A percentile compares a stretch with the other conserved stretches of the same genome.
phyloP scores from a whole-genome alignment of 2,113 vertebrate species.

The Hyaena hyaena region DNA sequence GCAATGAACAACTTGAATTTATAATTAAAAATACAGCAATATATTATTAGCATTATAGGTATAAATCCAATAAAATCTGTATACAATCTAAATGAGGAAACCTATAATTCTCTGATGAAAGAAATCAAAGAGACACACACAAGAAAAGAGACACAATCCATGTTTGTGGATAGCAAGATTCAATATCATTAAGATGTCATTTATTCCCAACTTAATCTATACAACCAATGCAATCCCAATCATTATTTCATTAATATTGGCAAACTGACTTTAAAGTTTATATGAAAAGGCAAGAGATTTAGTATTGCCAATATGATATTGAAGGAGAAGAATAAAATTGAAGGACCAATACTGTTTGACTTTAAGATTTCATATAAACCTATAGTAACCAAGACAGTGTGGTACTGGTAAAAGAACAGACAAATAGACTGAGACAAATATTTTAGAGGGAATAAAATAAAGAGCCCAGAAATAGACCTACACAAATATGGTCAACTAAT shows the following conservation, averaged over 20 bases:
- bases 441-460: not conserved
- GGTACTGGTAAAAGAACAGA: not conserved
- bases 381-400: not conserved
- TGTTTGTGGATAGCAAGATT: not conserved
- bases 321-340: not conserved
- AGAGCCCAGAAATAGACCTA: not conserved
- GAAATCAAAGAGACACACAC: not conserved
- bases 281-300: not conserved
- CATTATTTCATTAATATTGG: not conserved
- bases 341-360: not conserved
- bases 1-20: not conserved
- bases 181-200: not conserved
- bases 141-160: not conserved
- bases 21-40: not conserved
- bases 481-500: not conserved
- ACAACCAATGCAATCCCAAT: not conserved
- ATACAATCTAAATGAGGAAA: not conserved
- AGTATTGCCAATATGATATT: not conserved
- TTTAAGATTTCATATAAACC: not conserved
- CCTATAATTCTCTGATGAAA: not conserved
- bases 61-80: not conserved
- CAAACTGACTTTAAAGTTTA: not conserved
- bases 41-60: not conserved
- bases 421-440: not conserved
- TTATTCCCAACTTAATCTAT: not conserved